Conservation (phyloP, 2,888 invertebrate species). For the Carterocephalus palaemon region DNA sequence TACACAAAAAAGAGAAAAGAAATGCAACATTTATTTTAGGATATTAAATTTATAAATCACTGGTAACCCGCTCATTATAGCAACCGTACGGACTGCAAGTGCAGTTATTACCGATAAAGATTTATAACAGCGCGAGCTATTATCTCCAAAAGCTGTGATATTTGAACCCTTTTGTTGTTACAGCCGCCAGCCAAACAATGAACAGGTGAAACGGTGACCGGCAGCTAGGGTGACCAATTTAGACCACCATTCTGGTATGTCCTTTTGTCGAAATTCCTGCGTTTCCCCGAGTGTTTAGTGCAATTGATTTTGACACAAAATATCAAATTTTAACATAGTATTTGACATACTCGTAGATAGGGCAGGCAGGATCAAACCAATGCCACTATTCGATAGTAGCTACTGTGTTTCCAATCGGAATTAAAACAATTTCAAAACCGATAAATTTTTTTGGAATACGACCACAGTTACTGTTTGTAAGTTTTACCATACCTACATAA, state of each 20-base stretch:
- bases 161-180: conserved; percentile 72
- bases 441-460: too few relatives aligned
- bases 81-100: conserved; percentile 66
- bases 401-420: too few relatives aligned
- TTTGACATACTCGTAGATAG: too few relatives aligned
- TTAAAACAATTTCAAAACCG: too few relatives aligned
- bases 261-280: too few relatives aligned
- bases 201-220: conserved; percentile 68
- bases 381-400: too few relatives aligned
- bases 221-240: conserved; percentile 40
- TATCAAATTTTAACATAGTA: too few relatives aligned
- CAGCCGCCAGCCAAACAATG: conserved; percentile 71
- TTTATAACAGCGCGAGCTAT: conserved; percentile 66
- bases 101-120: conserved; percentile 71
- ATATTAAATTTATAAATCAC: conserved; percentile 23
- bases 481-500: too few relatives aligned
- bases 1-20: conserved; percentile 9
- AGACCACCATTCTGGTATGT: neutral
- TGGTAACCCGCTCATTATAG: conserved; percentile 50
- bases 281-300: too few relatives aligned
- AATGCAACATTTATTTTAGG: conserved; percentile 18
- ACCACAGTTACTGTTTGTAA: too few relatives aligned
- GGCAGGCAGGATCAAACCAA: too few relatives aligned
- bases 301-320: too few relatives aligned
- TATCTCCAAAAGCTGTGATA: conserved; percentile 74